These are phyloP conservation scores for Myrmophylax atrothorax DNA, from an alignment of 2,113 vertebrate genomes.

Conservation along the genomic window DNA sequence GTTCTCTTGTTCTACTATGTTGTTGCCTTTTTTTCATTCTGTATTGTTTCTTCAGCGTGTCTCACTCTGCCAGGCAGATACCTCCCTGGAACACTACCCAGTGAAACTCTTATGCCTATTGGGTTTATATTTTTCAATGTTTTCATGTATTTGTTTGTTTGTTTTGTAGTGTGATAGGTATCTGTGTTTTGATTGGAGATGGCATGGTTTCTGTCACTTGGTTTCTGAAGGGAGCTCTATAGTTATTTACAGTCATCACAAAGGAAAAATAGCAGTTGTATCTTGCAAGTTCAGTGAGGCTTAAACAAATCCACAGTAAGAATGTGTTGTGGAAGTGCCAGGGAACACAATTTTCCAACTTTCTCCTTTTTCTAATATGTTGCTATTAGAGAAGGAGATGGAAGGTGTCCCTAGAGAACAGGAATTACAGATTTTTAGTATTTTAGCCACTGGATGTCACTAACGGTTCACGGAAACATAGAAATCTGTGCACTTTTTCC, in stretches of 20 bases:
- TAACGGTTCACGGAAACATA: not conserved
- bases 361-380: not conserved
- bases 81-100: not conserved
- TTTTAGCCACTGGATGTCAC: conserved; percentile 64
- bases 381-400: not conserved
- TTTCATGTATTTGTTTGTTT: not conserved
- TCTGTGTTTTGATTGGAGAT: not conserved
- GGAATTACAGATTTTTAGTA: not conserved
- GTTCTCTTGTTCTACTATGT: not conserved
- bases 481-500: conserved; percentile 15
- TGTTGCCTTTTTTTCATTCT: not conserved
- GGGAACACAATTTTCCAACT: not conserved
- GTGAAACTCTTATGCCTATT: not conserved
- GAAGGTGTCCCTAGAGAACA: not conserved
- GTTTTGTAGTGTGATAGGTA: not conserved
- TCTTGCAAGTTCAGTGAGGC: not conserved
- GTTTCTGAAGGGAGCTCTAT: not conserved
- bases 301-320: not conserved
- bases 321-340: not conserved
- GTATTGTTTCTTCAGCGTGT: not conserved
- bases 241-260: not conserved
- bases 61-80: not conserved
- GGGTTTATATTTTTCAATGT: not conserved
- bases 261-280: not conserved
- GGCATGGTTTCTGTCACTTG: not conserved